Conservation (phyloP, 2,113 vertebrate species). For the Myanophis thanlyinensis region DNA sequence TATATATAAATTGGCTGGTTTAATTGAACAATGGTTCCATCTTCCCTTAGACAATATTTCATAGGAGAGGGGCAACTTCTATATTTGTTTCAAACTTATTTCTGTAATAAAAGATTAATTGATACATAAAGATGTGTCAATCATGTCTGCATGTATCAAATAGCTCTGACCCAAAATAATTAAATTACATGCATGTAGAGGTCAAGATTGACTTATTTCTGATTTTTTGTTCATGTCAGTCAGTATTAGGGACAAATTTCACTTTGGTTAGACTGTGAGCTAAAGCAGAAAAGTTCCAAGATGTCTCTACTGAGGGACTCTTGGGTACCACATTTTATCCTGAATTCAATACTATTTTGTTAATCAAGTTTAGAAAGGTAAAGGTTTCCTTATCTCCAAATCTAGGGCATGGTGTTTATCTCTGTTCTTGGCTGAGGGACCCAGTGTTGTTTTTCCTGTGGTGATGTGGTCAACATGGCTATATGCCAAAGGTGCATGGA, state of each 20-base stretch:
- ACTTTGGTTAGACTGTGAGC: not conserved
- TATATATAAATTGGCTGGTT: not conserved
- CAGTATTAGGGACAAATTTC: not conserved
- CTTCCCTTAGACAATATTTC: not conserved
- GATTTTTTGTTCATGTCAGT: not conserved
- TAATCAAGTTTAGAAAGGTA: too few relatives aligned
- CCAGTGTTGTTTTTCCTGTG: too few relatives aligned
- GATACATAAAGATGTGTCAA: not conserved
- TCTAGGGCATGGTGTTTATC: too few relatives aligned
- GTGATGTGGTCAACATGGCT: too few relatives aligned
- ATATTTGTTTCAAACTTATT: not conserved
- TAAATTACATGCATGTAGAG: not conserved
- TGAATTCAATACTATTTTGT: too few relatives aligned
- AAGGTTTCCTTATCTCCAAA: too few relatives aligned
- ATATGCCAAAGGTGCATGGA: too few relatives aligned
- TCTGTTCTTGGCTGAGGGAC: too few relatives aligned
- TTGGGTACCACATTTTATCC: not conserved
- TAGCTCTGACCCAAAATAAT: not conserved
- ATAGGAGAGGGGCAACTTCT: not conserved
- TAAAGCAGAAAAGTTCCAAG: not conserved
- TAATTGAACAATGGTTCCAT: not conserved
- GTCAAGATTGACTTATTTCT: not conserved
- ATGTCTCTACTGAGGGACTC: not conserved
- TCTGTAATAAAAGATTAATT: not conserved
- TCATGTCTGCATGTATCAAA: not conserved